Conservation (phyloP, 2,888 invertebrate genomes). For the Drosophila macrospina region DNA sequence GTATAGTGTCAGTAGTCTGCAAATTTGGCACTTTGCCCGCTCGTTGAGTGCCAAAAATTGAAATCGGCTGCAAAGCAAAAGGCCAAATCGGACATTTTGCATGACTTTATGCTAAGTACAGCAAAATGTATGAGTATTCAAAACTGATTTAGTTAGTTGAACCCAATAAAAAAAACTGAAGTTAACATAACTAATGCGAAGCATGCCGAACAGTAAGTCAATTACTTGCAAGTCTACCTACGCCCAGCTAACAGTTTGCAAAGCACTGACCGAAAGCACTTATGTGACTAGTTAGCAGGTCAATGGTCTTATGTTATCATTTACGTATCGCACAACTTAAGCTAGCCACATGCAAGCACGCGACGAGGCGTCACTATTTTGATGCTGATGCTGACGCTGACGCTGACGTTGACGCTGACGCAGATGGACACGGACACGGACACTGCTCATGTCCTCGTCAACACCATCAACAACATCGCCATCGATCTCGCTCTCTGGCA, state of each 20-base stretch:
- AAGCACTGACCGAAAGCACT: slow-evolving; percentile 44
- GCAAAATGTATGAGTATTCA: slow-evolving; percentile 65
- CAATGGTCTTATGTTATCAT: slow-evolving; percentile 10
- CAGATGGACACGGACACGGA: slow-evolving; percentile 33
- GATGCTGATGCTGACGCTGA: slow-evolving; percentile 34
- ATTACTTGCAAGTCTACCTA: slow-evolving; percentile 48
- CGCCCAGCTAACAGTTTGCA: slow-evolving; percentile 43
- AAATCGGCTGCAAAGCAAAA: slow-evolving; percentile 31
- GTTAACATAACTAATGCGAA: slow-evolving; percentile 22
- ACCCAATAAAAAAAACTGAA: slow-evolving; percentile 14
- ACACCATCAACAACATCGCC: slow-evolving; percentile 27
- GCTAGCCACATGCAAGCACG: slow-evolving; percentile 75
- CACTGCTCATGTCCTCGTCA: slow-evolving; percentile 57
- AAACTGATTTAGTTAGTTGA: slow-evolving; percentile 43
- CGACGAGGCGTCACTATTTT: slow-evolving; percentile 58
- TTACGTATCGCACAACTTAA: slow-evolving; percentile 43
- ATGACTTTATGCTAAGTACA: slow-evolving; percentile 61
- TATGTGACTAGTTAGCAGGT: slow-evolving; percentile 7
- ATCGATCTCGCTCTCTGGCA: slow-evolving; percentile 56
- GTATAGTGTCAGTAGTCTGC: slow-evolving; percentile 18
- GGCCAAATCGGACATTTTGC: slow-evolving; percentile 43
- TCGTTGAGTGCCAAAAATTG: slow-evolving; percentile 54
- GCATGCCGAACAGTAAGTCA: slow-evolving; percentile 57
- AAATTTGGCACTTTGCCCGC: slow-evolving; percentile 65
- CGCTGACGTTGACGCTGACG: slow-evolving; percentile 37